Evolutionary conservation across 64 coral and sea anemone genomes (phyloP).

Genomic region (Platygyra sinensis): DNA sequence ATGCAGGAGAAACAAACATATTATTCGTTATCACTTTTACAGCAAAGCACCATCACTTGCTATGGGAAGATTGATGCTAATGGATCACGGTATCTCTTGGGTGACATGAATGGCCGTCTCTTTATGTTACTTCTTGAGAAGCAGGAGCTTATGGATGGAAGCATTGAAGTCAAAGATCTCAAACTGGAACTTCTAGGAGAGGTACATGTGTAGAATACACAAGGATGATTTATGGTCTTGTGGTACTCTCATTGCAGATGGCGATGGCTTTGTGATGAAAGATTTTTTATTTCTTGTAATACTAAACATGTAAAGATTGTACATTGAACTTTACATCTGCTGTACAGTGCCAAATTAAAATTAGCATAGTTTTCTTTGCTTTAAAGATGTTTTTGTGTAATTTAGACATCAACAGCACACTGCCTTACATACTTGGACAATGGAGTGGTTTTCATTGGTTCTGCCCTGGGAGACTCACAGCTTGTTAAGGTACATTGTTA

Average conservation of each 20-base stretch:
- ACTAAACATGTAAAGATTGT: too few relatives aligned
- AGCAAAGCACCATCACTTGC: constrained; percentile 96
- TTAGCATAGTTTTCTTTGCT: not conserved
- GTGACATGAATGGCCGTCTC: constrained; percentile 92
- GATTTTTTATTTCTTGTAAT: too few relatives aligned
- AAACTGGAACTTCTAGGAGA: constrained; percentile 97
- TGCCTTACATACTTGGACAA: constrained; percentile 97
- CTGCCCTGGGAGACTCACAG: constrained; percentile 92
- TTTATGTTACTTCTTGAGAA: constrained; percentile 92
- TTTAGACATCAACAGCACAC: constrained; percentile 82
- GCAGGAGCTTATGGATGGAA: constrained; percentile 88
- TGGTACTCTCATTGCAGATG: too few relatives aligned
- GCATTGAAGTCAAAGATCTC: constrained; percentile 86
- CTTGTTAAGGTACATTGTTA: constrained; percentile 79
- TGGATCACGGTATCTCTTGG: constrained; percentile 93
- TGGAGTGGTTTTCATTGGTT: constrained; percentile 94
- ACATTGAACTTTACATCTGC: too few relatives aligned
- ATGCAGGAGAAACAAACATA: not conserved
- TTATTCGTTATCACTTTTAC: not conserved
- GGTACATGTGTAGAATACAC: constrained; percentile 61
- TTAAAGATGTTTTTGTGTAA: not conserved
- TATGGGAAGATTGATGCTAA: constrained; percentile 95
- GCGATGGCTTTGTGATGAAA: too few relatives aligned
- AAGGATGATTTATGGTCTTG: not conserved
- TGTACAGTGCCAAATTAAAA: too few relatives aligned